Conservation (phyloP, 2,113 vertebrate species). For the Mixornis gularis region DNA sequence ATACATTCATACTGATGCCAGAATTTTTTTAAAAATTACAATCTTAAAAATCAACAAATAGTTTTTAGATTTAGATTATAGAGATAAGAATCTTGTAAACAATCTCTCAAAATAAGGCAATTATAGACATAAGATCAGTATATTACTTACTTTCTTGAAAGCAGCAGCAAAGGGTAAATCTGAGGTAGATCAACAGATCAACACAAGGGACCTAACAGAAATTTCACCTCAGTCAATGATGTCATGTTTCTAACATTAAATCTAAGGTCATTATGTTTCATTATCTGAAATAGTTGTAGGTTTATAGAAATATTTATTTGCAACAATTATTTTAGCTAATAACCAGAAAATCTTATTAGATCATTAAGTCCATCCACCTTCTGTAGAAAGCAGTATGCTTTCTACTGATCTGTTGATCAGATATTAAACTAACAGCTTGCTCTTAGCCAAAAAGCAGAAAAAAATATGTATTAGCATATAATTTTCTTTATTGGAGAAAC, state of each 20-base stretch:
- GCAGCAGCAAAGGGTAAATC: background rate
- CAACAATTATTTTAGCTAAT: background rate
- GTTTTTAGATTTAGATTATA: background rate
- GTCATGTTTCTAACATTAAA: background rate
- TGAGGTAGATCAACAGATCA: background rate
- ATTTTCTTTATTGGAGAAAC: background rate
- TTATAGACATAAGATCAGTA: background rate
- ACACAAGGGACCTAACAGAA: background rate
- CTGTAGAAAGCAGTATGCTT: background rate
- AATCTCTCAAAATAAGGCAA: background rate
- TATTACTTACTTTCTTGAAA: background rate
- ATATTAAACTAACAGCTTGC: background rate
- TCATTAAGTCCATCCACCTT: background rate
- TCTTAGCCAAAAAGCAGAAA: background rate
- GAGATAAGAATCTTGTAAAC: background rate
- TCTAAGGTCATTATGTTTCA: background rate
- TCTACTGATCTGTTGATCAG: background rate
- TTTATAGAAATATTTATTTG: background rate
- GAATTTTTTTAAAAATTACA: fast-evolving
- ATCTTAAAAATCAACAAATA: background rate
- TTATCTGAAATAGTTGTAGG: background rate
- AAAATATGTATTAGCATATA: background rate
- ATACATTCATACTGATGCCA: background rate
- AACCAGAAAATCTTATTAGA: background rate
- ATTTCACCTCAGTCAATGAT: background rate